Evolutionary conservation across 2,113 vertebrate genomes (phyloP).

Genomic region (Tiliqua scincoides): DNA sequence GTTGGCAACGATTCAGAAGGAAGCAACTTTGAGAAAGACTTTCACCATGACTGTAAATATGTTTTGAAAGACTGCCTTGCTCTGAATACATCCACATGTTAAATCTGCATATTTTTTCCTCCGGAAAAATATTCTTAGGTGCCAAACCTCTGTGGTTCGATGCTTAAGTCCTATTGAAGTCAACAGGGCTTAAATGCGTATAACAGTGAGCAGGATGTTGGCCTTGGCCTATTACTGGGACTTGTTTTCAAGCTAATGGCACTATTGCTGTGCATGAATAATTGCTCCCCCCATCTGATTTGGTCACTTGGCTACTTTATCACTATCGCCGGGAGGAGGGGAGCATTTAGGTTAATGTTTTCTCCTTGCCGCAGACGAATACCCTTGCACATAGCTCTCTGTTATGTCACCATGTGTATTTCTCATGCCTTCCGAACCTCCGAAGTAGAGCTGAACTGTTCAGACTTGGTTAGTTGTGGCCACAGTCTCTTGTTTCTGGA

Average conservation of each 20-base stretch:
- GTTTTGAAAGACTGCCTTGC: background rate
- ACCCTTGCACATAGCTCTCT: slow-evolving; percentile 18
- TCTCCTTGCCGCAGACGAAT: background rate
- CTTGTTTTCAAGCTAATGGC: slow-evolving; percentile 44
- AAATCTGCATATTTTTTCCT: slow-evolving; percentile 30
- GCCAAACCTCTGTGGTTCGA: background rate
- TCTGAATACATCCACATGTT: slow-evolving; percentile 35
- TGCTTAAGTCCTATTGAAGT: background rate
- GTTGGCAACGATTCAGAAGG: background rate
- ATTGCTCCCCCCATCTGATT: slow-evolving; percentile 50
- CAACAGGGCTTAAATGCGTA: background rate
- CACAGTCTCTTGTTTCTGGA: background rate
- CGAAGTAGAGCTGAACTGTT: background rate
- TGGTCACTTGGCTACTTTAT: slow-evolving; percentile 52
- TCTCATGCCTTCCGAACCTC: background rate
- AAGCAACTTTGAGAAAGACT: background rate
- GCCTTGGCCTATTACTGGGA: slow-evolving; percentile 33
- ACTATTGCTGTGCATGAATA: slow-evolving; percentile 46
- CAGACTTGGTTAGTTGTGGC: background rate
- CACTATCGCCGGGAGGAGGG: slow-evolving; percentile 45
- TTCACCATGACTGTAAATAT: background rate
- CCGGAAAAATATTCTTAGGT: slow-evolving; percentile 18
- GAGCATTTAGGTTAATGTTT: slow-evolving; percentile 53
- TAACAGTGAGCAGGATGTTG: background rate
- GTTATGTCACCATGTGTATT: background rate